Evolutionary conservation across 1,140 invertebrate genomes (phyloP), one percentile per base, ranked within the genome.

Genomic region (Drosophila santomea): DNA sequence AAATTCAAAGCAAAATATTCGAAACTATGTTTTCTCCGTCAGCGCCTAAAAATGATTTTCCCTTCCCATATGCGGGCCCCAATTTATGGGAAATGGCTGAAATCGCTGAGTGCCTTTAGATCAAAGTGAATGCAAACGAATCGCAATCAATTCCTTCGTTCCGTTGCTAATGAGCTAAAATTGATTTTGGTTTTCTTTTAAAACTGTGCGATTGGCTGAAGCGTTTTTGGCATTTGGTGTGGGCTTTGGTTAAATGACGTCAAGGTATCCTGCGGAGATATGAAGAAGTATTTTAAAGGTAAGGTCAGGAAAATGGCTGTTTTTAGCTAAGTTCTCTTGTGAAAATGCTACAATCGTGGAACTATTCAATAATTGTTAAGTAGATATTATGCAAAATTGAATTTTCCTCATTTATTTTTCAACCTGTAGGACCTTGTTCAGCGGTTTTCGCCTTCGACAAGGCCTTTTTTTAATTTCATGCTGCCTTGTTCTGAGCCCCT

Each of bases 161-260:
- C 63, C 74, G 79, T 71, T 80, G 75, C 84, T 88, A 88, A 88
- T 88, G 84, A 88, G 83, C 72, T 82, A 83, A 88, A 88, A 83
- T 86, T 88, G 76, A 86, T 88, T 88, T 89, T 77, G 88, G 71
- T 86, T 81, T 75, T 67, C 52, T 32, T 41, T 47, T 0, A 63
- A 47, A 54, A 72, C 52, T 71, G 50, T 28, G 25, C 11, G 55
- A 47, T 59, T 41, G 41, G 7, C 4, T 43, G n/a, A 17, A 15
- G 36, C n/a, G 41, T 41, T 43, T 36, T 32, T 71, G 38, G 35
- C 58, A 38, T 58, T 58, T 14, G 36, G 25, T 36, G 8, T 36
- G 41, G 15, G 32, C 39, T 15, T 32, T 54, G 25, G 39, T 25
- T 25, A 11, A 54, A 25, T 67, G 48, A 69, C 62, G 66, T 67